These are phyloP conservation scores for Enhydra lutris DNA, from an alignment of 2,113 vertebrate species.

Conservation along the genomic window DNA sequence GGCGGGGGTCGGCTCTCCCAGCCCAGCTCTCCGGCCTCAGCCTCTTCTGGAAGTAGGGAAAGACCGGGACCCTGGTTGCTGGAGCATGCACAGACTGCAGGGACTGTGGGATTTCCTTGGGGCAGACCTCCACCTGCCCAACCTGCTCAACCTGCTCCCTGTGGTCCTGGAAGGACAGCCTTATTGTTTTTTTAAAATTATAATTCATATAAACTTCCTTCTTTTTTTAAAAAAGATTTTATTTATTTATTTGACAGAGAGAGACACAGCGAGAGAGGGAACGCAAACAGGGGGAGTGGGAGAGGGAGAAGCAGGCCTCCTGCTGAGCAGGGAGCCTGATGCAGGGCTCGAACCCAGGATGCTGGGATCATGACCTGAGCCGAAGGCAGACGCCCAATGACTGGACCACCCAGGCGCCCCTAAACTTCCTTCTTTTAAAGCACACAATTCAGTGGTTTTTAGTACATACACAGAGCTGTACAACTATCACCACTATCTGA, in stretches of 20 bases:
- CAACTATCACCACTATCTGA: not conserved
- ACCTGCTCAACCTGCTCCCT: not conserved
- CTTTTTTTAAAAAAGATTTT: not conserved
- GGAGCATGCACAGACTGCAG: accelerated
- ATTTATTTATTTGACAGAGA: too few relatives aligned
- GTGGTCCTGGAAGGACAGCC: not conserved
- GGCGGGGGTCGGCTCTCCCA: not conserved
- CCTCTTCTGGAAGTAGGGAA: not conserved
- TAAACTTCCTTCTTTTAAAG: not conserved
- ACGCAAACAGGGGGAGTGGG: too few relatives aligned
- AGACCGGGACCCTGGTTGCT: not conserved
- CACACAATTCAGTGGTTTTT: not conserved
- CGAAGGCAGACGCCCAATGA: too few relatives aligned
- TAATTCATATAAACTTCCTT: not conserved
- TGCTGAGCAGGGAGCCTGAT: too few relatives aligned
- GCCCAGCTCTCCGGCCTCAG: not conserved
- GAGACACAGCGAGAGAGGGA: too few relatives aligned
- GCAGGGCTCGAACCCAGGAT: too few relatives aligned
- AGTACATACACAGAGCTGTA: not conserved
- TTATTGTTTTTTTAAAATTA: not conserved
- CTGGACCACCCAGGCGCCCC: too few relatives aligned
- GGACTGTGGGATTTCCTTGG: not conserved
- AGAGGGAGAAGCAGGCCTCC: too few relatives aligned
- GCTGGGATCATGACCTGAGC: too few relatives aligned
- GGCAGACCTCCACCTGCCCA: not conserved